Percentiles rank a stretch among this genome's conserved stretches.
These are phyloP conservation scores for Gopherus flavomarginatus DNA, from an alignment of 2,113 vertebrate species.

Conservation along the genomic window DNA sequence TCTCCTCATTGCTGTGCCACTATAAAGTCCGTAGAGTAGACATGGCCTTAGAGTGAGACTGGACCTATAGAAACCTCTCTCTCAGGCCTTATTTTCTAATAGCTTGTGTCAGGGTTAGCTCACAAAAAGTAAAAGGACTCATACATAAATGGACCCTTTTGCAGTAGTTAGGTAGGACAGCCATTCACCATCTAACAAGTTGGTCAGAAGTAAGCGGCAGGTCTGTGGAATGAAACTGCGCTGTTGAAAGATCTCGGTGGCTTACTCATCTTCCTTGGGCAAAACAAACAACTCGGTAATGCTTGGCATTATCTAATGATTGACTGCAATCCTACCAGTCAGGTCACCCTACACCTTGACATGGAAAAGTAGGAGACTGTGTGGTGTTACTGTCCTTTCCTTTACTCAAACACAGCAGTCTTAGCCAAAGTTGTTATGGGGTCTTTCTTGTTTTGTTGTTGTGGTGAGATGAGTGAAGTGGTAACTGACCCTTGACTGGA, in stretches of 20 bases:
- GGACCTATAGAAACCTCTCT: background rate
- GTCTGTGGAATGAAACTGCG: background rate
- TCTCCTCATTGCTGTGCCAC: no score
- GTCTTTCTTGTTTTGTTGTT: background rate
- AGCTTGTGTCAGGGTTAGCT: background rate
- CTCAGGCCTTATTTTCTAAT: background rate
- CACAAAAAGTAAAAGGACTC: background rate
- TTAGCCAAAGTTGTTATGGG: background rate
- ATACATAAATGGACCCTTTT: accelerated
- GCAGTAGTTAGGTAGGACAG: background rate
- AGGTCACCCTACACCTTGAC: accelerated
- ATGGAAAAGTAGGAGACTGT: background rate
- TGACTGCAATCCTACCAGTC: background rate
- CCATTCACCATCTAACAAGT: accelerated
- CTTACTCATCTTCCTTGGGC: background rate
- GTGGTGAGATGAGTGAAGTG: background rate
- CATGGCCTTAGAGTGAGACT: no score
- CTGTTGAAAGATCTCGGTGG: background rate
- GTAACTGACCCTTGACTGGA: background rate
- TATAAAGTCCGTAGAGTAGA: no score
- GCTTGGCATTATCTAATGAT: background rate
- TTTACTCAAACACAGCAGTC: background rate
- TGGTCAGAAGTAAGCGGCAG: background rate
- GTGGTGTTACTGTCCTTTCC: background rate
- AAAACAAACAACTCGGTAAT: background rate